These are phyloP conservation scores for Trematomus bernacchii DNA, from an alignment of 2,797 vertebrate genomes.

Conservation along the genomic window DNA sequence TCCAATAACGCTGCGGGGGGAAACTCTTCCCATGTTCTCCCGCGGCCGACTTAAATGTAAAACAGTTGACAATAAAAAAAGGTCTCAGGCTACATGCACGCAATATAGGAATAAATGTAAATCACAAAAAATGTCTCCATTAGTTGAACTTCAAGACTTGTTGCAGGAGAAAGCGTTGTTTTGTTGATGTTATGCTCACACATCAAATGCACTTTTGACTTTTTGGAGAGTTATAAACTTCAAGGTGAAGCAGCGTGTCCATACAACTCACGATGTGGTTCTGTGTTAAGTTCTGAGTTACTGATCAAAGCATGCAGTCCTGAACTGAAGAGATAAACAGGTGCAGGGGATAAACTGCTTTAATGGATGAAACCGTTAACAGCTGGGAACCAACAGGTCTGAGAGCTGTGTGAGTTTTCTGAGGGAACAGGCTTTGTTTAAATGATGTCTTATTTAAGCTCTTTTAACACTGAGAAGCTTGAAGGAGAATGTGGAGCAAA, in stretches of 20 bases:
- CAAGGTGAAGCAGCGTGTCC: constrained; percentile 13
- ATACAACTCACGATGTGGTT: constrained; percentile 26
- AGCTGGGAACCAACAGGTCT: constrained; percentile 32
- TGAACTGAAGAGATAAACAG: constrained; percentile 53
- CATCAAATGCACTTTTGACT: background rate
- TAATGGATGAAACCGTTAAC: constrained; percentile 27
- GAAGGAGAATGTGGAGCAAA: background rate
- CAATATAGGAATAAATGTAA: background rate
- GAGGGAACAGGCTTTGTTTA: background rate
- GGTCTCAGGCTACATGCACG: background rate
- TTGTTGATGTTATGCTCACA: background rate
- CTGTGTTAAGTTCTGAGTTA: constrained; percentile 20
- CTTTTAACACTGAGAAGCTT: background rate
- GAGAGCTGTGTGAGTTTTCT: constrained; percentile 6
- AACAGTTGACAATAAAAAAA: constrained; percentile 51
- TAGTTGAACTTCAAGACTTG: background rate
- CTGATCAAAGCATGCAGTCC: constrained; percentile 41
- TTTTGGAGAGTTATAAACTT: constrained; percentile 9
- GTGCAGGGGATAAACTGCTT: constrained; percentile 50
- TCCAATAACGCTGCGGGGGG: constrained; percentile 67
- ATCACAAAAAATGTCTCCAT: background rate
- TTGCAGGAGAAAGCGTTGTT: background rate
- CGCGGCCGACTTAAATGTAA: constrained; percentile 17
- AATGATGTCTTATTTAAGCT: background rate
- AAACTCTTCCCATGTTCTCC: constrained; percentile 44